Evolutionary conservation across 2,888 invertebrate genomes (phyloP), one percentile per base, ranked within the genome.

Genomic region (Prenolepis imparis): DNA sequence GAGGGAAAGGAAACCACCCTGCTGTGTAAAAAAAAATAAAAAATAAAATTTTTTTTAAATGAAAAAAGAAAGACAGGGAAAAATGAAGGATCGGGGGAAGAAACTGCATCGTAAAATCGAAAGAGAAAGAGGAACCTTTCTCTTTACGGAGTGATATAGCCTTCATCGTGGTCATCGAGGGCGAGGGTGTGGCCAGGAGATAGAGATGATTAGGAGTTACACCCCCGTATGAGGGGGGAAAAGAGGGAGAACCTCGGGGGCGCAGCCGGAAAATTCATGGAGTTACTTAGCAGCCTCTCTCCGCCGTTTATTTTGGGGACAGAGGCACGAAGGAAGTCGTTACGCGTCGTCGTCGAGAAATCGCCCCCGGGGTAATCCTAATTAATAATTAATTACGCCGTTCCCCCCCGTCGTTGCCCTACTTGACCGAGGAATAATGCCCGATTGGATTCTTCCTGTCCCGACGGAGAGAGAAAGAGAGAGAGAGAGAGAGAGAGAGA

Each of bases 211-310:
- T 93, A 93, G 93, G 91, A 91, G 90, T 87, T 91, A 90, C 92
- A 91, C 91, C 89, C 89, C 90, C 91, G 86, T 83, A 3, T 48
- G 1, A 11, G 68, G n/a, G 48, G n/a, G 88, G 89, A 6, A 6
- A 63, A 36, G 5, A 36, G 88, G 89, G 77, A 83, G 84, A 86
- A 86, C 78, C 72, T 28, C 80, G 81, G 68, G 83, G 88, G 85
- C 85, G 89, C 81, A 55, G 77, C 90, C 91, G 93, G 93, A 91
- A 94, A 94, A 94, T 94, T 94, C 94, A 93, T 94, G 91, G 93
- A 93, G 91, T 93, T 92, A 91, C 93, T 93, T 91, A 91, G 91
- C 91, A 87, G 92, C 1, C n/a, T 91, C 88, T 91, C 87, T 88
- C 80, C 85, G 92, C 92, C 92, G 91, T 92, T 93, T 92, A 92